Base-by-base conservation (phyloP, 2,888 invertebrate genomes). In the Pterobdella sp. region DNA sequence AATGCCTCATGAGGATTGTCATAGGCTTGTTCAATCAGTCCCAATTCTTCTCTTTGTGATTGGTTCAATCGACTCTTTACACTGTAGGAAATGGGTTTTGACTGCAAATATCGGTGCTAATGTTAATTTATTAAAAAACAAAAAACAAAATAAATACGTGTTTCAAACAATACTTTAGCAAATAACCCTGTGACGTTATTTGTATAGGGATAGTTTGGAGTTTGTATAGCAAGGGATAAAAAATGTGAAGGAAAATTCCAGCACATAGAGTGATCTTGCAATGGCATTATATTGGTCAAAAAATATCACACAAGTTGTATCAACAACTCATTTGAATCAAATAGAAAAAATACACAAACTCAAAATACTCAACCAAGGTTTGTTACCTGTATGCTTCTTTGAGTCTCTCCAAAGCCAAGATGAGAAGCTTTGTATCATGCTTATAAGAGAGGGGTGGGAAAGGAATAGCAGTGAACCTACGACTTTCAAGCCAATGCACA, bases 1-100 rank as follows among this genome's bases (percentile, higher is more conserved):
- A 99, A 85, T 0, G 98, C 98, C 84, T 99, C 98, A 82, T 99
- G 98, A 35, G 98, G 98, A 86, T 99, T 99, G 83, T 99, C 98
- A 80, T 99, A 99, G 0, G 98, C 98, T 85, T 99, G 98, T 84
- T 99, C 98, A 78, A 99, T 99, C 66, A 99, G 87, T 4, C 98
- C 98, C 78, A 99, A 85, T 84, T 99, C 98, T 84, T 99, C 98
- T 78, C 98, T 87, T 84, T 99, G 98, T 79, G 95, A 96, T 85
- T 99, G 98, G 85, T 99, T 99, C 75, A 99, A 85, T 37, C 98
- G 87, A 0, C 94, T 95, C 83, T 97, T 97, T 0, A 97, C 96
- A 82, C 95, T 92, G 77, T n/a, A 78, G 29, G 1, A 77, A 1
- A 14, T 7, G 35, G 7, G 32, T 10, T 14, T 14, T 29, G 22